A percentile compares a stretch with the other conserved stretches of the same genome.
Evolutionary conservation across 2,113 vertebrate genomes (phyloP).

Genomic region (Stigmatopora nigra): DNA sequence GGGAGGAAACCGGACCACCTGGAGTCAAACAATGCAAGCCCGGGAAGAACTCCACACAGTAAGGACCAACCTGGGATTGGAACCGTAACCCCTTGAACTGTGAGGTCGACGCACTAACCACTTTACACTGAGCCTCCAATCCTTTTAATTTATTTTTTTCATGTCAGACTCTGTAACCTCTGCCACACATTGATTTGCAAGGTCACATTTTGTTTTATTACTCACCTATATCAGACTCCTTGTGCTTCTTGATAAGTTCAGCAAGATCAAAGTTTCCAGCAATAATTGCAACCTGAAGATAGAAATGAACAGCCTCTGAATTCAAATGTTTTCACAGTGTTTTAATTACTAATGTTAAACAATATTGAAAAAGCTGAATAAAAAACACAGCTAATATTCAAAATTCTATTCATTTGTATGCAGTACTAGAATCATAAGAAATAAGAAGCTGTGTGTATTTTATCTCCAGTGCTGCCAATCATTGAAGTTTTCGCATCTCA

Average conservation of each 20-base stretch:
- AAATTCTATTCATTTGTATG: neutral
- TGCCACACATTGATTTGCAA: no score
- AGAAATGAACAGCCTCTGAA: neutral
- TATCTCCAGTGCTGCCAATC: neutral
- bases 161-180: no score
- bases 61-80: no score
- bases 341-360: neutral
- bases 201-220: conserved; percentile 1
- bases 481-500: neutral
- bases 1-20: no score
- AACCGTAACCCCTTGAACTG: no score
- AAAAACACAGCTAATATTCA: neutral
- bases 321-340: neutral
- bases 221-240: conserved; percentile 87
- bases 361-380: neutral
- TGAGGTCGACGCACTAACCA: no score
- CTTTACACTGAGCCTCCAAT: no score
- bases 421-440: neutral
- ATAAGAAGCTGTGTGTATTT: neutral
- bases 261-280: conserved; percentile 96
- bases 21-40: no score
- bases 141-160: no score
- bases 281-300: conserved; percentile 88
- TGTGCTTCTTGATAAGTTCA: conserved; percentile 93
- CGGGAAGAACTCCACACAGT: no score